A percentile compares a stretch with the other conserved stretches of the same genome.
Conservation (phyloP, 2,888 invertebrate genomes). For the Drosophila borborema region DNA sequence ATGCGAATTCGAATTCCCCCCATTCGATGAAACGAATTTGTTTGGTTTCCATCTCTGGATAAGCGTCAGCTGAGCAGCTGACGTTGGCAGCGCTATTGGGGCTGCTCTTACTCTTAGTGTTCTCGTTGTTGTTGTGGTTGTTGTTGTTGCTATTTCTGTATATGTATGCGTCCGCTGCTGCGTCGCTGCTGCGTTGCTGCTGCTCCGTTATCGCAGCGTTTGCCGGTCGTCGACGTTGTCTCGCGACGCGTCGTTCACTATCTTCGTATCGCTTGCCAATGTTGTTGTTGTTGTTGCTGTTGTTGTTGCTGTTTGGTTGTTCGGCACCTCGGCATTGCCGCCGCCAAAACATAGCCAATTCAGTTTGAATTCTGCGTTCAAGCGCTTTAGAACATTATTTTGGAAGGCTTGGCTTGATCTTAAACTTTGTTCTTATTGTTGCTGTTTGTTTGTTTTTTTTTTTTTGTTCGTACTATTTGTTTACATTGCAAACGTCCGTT, state of each 20-base stretch:
- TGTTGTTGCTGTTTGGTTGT: conserved; percentile 31
- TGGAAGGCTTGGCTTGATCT: conserved; percentile 11
- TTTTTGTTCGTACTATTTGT: conserved; percentile 13
- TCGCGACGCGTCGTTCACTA: conserved; percentile 35
- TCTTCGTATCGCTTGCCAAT: conserved; percentile 35
- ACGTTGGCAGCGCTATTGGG: conserved; percentile 10
- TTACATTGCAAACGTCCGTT: conserved; percentile 2
- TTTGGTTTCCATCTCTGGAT: conserved; percentile 29
- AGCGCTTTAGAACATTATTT: conserved; percentile 76
- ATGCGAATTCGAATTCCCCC: conserved; percentile 3
- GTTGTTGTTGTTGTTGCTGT: conserved; percentile 19
- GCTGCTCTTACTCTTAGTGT: conserved; percentile 1
- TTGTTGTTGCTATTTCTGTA: background rate
- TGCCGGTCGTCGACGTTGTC: conserved; percentile 16
- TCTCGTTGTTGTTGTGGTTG: background rate
- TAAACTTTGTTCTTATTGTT: background rate
- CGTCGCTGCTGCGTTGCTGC: background rate
- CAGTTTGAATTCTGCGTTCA: conserved; percentile 83
- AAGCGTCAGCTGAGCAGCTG: conserved; percentile 15
- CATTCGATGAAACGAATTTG: conserved; percentile 11
- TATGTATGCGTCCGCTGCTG: background rate
- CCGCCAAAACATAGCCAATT: conserved; percentile 77
- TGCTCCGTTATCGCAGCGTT: conserved; percentile 43
- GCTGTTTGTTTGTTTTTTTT: background rate
- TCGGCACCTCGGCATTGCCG: conserved; percentile 39